These are phyloP conservation scores for Palythoa heliodiscus DNA, from an alignment of 92 coral and sea anemone species.

Conservation along the genomic window DNA sequence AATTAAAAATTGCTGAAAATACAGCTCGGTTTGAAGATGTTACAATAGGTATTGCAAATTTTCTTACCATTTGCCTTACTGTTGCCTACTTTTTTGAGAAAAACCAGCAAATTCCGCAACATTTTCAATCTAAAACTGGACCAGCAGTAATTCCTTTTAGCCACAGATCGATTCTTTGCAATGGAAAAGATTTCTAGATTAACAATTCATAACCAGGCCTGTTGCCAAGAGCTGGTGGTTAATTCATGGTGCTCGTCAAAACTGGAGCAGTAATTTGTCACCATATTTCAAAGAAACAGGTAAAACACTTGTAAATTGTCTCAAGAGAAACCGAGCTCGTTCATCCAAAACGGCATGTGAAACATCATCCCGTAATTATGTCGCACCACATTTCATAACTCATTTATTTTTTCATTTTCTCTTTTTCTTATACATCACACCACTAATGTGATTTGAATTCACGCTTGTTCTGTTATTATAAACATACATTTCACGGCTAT, in stretches of 20 bases:
- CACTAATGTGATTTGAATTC: not conserved
- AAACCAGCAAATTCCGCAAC: not conserved
- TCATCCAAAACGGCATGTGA: not conserved
- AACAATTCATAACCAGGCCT: constrained; percentile 16
- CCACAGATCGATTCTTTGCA: constrained; percentile 9
- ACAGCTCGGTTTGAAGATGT: not conserved
- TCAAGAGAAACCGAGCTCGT: not conserved
- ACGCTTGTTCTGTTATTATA: constrained; percentile 14
- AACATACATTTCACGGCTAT: constrained; percentile 39
- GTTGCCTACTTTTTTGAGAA: not conserved
- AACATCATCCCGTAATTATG: not conserved
- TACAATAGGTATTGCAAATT: not conserved
- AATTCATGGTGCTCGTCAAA: constrained; percentile 36
- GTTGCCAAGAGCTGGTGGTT: constrained; percentile 29
- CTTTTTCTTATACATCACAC: not conserved
- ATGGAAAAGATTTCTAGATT: constrained; percentile 12
- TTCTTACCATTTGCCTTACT: constrained; percentile 23
- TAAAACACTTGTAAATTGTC: not conserved
- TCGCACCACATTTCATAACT: not conserved
- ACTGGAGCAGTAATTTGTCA: constrained; percentile 36
- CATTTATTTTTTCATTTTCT: not conserved
- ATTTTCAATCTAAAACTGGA: not conserved
- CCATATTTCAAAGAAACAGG: constrained; percentile 24
- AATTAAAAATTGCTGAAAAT: not conserved
- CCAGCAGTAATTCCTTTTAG: constrained; percentile 18